These are phyloP conservation scores for Pycnomerus fuliginosus DNA, from an alignment of 2,888 invertebrate species.

Conservation along the genomic window DNA sequence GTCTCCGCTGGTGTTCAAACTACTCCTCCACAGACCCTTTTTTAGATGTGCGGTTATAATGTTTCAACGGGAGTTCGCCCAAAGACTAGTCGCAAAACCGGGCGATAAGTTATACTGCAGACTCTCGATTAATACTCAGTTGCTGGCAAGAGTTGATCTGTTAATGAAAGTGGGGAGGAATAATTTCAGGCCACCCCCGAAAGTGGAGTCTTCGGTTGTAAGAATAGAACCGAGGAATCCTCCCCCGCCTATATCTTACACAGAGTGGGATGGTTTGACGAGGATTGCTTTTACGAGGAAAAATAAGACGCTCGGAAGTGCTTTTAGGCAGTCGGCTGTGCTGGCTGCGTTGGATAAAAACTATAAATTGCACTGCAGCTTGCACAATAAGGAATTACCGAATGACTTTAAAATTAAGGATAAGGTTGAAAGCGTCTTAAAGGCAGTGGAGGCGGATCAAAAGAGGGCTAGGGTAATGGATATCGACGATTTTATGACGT, in stretches of 20 bases:
- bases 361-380: constrained; percentile 83
- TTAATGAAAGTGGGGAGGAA: constrained; percentile 98
- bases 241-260: constrained; percentile 92
- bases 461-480: constrained; percentile 92
- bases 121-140: constrained; percentile 93
- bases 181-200: constrained; percentile 97
- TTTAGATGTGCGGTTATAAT: constrained; percentile 95
- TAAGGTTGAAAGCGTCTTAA: constrained; percentile 74
- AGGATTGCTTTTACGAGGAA: constrained; percentile 93
- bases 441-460: constrained; percentile 65
- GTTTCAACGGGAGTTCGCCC: constrained; percentile 99
- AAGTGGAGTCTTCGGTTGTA: constrained; percentile 98
- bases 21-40: constrained; percentile 80
- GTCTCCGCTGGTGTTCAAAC: constrained; percentile 93
- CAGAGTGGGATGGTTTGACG: constrained; percentile 98
- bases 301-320: constrained; percentile 91
- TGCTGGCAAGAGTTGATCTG: constrained; percentile 92
- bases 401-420: constrained; percentile 80
- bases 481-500: constrained; percentile 90
- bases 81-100: constrained; percentile 92
- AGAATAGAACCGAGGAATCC: constrained; percentile 97
- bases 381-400: constrained; percentile 78
- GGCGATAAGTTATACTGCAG: constrained; percentile 97
- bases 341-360: constrained; percentile 86
- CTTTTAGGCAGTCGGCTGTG: constrained; percentile 85